These are phyloP conservation scores for Phocides pigmalion DNA, from an alignment of 1,140 invertebrate genomes.

Conservation along the genomic window DNA sequence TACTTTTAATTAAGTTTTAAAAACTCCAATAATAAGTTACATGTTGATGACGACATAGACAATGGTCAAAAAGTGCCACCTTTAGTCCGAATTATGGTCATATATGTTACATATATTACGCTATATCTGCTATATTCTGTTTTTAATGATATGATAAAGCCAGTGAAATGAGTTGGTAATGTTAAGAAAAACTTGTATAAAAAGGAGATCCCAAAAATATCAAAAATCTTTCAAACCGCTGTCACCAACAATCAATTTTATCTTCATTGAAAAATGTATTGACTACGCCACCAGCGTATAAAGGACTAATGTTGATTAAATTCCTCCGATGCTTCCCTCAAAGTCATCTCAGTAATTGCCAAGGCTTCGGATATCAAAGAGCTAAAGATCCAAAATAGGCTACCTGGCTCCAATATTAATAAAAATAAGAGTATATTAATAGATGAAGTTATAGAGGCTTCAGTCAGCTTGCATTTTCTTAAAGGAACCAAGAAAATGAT, in stretches of 20 bases:
- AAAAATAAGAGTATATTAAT: conserved; percentile 76
- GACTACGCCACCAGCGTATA: not conserved
- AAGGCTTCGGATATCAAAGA: conserved; percentile 58
- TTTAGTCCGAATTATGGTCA: too few species aligned
- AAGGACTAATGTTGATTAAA: conserved; percentile 41
- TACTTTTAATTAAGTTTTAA: too few species aligned
- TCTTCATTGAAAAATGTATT: not conserved
- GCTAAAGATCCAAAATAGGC: conserved; percentile 45
- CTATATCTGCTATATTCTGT: too few species aligned
- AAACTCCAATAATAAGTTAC: too few species aligned
- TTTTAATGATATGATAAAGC: too few species aligned
- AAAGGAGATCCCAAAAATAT: too few species aligned
- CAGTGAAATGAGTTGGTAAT: not conserved
- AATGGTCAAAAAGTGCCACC: too few species aligned
- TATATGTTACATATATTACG: too few species aligned
- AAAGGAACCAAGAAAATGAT: conserved; percentile 76
- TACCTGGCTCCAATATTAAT: conserved; percentile 69
- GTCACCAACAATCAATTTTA: not conserved
- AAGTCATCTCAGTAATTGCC: conserved; percentile 59
- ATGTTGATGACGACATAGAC: too few species aligned
- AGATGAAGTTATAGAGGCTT: conserved; percentile 69
- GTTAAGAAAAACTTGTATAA: too few species aligned
- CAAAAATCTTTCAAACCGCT: not conserved
- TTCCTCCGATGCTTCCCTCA: conserved; percentile 30
- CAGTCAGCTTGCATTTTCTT: conserved; percentile 77